phyloP scores from a whole-genome alignment of 2,888 invertebrate species.

The Brenthis daphne region DNA sequence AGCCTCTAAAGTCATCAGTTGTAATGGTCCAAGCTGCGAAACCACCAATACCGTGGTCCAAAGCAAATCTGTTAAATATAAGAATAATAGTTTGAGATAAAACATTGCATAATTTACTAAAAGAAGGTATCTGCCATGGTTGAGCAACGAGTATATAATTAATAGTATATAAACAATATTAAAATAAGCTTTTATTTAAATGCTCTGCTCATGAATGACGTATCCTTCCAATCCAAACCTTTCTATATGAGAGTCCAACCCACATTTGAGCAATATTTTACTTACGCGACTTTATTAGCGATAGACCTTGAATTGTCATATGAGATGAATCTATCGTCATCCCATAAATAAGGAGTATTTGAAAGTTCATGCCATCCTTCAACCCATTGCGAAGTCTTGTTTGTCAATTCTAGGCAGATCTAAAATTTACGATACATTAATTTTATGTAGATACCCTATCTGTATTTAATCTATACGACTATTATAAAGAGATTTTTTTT shows the following conservation, averaged over 20 bases:
- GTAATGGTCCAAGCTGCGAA: constrained; percentile 95
- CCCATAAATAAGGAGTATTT: constrained; percentile 82
- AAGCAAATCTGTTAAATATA: constrained; percentile 11
- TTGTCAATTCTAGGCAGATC: constrained; percentile 85
- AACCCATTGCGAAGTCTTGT: constrained; percentile 84
- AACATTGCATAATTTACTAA: no score
- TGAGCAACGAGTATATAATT: no score
- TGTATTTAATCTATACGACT: no score
- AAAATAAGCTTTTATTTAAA: no score
- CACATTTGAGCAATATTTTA: not conserved
- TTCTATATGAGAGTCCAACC: no score
- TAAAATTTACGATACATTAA: constrained; percentile 44
- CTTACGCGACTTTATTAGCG: constrained; percentile 85
- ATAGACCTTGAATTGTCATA: constrained; percentile 90
- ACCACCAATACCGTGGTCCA: constrained; percentile 85
- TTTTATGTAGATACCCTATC: no score
- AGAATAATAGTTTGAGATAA: not conserved
- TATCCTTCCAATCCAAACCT: no score
- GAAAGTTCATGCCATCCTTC: constrained; percentile 86
- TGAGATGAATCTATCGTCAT: constrained; percentile 85
- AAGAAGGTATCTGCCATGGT: not conserved
- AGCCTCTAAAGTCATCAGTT: constrained; percentile 92
- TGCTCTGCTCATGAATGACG: no score
- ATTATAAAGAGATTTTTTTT: no score
- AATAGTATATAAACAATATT: no score